Evolutionary conservation across 2,113 vertebrate genomes (phyloP).

Genomic region (Bos taurus): ARS-UCD2.0 NC_037340.1:78905001-78905500

Average conservation of each 20-base stretch:
- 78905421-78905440: neutral
- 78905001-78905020: neutral
- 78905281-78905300: neutral
- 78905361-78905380: neutral
- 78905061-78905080: neutral
- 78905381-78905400: neutral
- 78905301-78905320: neutral
- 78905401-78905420: neutral
- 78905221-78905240: neutral
- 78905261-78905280: neutral
- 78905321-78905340: neutral
- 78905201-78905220: neutral
- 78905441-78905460: neutral
- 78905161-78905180: neutral
- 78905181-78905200: neutral
- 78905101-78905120: fast-evolving
- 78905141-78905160: neutral
- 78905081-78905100: neutral
- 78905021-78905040: neutral
- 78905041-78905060: neutral
- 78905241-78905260: neutral
- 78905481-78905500: neutral
- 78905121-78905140: neutral
- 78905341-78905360: neutral
- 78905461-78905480: neutral